Conservation (phyloP, 2,888 invertebrate species). For the Callyntrura guangdongensis region DNA sequence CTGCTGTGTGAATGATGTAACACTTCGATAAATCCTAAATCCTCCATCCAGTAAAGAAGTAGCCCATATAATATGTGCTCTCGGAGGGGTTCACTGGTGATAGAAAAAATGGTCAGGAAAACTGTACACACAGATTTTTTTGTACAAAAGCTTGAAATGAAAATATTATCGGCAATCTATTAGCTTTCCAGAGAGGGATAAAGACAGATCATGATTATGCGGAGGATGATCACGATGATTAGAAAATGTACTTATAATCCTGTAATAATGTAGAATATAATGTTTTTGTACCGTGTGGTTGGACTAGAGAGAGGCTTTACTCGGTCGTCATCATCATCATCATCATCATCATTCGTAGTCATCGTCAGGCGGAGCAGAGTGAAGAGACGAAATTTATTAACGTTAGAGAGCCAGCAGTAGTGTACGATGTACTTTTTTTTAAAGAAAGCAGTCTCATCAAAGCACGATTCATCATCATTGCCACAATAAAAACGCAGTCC, state of each 20-base stretch:
- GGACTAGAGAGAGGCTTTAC: too few relatives aligned
- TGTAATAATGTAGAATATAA: slow-evolving; percentile 2
- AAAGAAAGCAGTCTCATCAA: slow-evolving; percentile 50
- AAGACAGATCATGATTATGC: slow-evolving; percentile 29
- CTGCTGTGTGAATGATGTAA: slow-evolving; percentile 20
- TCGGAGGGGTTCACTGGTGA: neutral
- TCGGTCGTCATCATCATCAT: neutral
- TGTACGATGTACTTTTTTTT: neutral
- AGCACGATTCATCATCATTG: slow-evolving; percentile 51
- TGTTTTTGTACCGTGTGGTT: neutral
- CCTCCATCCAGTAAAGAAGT: slow-evolving; percentile 31
- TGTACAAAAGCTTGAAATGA: slow-evolving; percentile 7
- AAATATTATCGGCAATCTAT: slow-evolving; percentile 55
- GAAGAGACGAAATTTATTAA: neutral
- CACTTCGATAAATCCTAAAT: slow-evolving; percentile 50
- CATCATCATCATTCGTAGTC: neutral
- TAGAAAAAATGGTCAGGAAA: neutral
- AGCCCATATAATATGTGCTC: neutral
- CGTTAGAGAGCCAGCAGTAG: neutral
- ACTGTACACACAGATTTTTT: neutral
- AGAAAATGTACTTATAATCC: neutral
- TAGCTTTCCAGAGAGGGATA: slow-evolving; percentile 10
- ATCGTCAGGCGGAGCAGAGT: slow-evolving; percentile 3
- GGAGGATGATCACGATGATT: neutral
- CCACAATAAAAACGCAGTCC: neutral